Conservation (phyloP, 2,113 vertebrate genomes). For the Genyomyrus donnyi region DNA sequence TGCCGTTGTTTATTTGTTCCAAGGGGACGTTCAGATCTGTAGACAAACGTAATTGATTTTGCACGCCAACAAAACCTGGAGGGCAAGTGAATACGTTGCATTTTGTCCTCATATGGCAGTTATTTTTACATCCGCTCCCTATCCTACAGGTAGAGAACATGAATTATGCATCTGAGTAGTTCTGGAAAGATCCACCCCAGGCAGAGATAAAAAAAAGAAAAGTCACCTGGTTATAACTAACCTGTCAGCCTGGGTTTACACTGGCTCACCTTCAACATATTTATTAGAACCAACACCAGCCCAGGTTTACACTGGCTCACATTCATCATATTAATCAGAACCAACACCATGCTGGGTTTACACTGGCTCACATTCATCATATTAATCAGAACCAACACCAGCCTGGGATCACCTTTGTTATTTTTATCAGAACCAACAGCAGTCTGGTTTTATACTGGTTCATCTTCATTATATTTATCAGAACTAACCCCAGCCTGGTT, state of each 20-base stretch:
- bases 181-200: background rate
- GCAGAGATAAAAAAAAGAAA: background rate
- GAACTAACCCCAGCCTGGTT: background rate
- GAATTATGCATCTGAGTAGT: background rate
- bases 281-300: background rate
- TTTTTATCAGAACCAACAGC: background rate
- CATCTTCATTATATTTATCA: background rate
- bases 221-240: background rate
- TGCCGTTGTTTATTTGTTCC: background rate
- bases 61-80: background rate
- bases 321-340: background rate
- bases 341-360: background rate
- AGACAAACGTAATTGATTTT: slow-evolving; percentile 3
- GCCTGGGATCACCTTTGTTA: background rate
- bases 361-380: background rate
- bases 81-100: background rate
- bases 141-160: background rate
- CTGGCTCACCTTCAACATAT: background rate
- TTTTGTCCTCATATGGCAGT: background rate
- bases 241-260: background rate
- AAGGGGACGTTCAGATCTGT: background rate
- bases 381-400: background rate
- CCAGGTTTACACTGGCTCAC: background rate
- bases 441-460: background rate
- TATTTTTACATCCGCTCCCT: background rate